Evolutionary conservation across 1,140 invertebrate genomes (phyloP), one percentile per base, ranked within the genome.

Genomic region (Penaeus chinensis): DNA sequence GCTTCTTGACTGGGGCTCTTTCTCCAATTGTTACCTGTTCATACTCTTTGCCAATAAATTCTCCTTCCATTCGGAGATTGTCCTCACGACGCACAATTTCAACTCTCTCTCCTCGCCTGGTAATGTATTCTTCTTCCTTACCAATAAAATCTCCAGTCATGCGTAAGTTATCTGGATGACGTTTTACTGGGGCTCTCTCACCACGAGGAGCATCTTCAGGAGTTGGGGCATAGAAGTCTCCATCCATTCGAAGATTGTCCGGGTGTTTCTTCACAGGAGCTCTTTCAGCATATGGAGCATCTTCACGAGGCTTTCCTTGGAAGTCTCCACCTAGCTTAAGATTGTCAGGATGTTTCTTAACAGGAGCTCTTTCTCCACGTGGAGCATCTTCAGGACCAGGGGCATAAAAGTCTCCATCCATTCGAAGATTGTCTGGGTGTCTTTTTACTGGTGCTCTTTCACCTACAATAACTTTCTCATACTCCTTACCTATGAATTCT

Each of bases 261-360:
- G 65, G 63, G 20, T 87, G 85, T 18, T n/a, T 87, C 78, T 87
- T 87, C 11, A 81, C 65, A 5, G 85, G 63, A 13, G 85, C 85
- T n/a, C 85, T 32, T 22, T 87, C 85, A 20, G 63, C 85, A n/a
- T 24, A 22, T 27, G 85, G 77, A 61, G 65, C 85, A 20, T 87
- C 78, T 47, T 54, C 85, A 69, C 22, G 78, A 65, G 62, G 19
- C 13, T 37, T 37, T 13, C 37, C 85, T 61, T 81, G 60, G 54
- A 87, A 87, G 42, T 87, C 85, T 60, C 85, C 85, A n/a, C 60
- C 78, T 79, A 87, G 80, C 3, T 27, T 63, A 20, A 95, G 90
- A 90, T 95, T 95, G 91, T 94, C 94, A 88, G 94, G 92, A 0
- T 93, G 93, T 89, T 92, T 93, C 74, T 90, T 91, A 63, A 92